These are phyloP conservation scores for Wiebesia pumilae DNA, from an alignment of 1,140 invertebrate species.

Conservation along the genomic window DNA sequence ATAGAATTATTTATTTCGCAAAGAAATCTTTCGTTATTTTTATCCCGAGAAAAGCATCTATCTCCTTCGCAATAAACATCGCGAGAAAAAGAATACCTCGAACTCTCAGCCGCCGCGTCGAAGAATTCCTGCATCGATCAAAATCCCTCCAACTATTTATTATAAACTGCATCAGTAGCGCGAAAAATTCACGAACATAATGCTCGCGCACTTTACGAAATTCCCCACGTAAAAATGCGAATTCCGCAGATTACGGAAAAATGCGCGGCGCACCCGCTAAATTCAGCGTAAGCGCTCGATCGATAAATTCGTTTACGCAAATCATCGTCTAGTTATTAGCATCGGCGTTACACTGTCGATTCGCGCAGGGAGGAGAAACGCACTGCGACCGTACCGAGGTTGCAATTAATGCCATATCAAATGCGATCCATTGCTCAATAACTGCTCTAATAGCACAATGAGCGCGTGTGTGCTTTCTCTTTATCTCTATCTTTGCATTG, in stretches of 20 bases:
- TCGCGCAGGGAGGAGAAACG: background rate
- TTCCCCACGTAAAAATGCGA: background rate
- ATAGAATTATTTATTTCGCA: constrained; percentile 28
- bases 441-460: constrained; percentile 36
- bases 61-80: background rate
- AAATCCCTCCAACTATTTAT: constrained; percentile 29
- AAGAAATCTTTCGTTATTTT: constrained; percentile 29
- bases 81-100: background rate
- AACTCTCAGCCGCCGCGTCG: background rate
- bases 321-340: constrained; percentile 25
- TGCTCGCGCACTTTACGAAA: background rate
- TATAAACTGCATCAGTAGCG: background rate
- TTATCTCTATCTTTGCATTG: background rate
- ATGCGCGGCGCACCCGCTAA: background rate
- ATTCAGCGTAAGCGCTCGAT: background rate
- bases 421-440: constrained; percentile 41
- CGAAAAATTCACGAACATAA: background rate
- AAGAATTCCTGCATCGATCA: constrained; percentile 42
- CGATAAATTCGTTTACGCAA: constrained; percentile 13
- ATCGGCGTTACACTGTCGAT: background rate
- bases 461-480: background rate
- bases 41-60: constrained; percentile 13
- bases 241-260: background rate
- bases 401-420: constrained; percentile 35
- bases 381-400: background rate